Evolutionary conservation across 1,140 invertebrate species (phyloP).

Genomic region (Catajapyx aquilonaris): DNA sequence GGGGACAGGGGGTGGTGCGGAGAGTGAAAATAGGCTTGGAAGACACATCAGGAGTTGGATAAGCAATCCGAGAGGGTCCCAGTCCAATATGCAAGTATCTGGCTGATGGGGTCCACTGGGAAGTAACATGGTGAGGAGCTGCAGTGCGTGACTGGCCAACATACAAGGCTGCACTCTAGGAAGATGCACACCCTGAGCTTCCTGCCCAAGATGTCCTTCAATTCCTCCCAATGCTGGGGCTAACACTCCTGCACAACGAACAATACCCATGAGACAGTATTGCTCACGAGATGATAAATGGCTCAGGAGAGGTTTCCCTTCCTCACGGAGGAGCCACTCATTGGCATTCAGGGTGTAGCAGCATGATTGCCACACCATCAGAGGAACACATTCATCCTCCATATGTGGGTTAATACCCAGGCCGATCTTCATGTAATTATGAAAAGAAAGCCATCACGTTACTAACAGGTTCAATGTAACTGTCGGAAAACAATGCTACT

Average conservation of each 20-base stretch:
- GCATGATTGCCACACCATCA: conserved; percentile 55
- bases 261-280: conserved; percentile 52
- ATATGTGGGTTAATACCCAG: conserved; percentile 32
- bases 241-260: conserved; percentile 19
- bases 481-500: too few species aligned
- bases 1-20: conserved; percentile 24
- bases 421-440: conserved; percentile 30
- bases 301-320: conserved; percentile 57
- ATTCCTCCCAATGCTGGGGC: conserved; percentile 15
- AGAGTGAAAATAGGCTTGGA: conserved; percentile 45
- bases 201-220: conserved; percentile 7
- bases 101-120: conserved; percentile 24
- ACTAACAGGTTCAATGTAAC: too few species aligned
- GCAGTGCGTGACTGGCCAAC: conserved; percentile 28
- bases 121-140: conserved; percentile 26
- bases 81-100: conserved; percentile 43
- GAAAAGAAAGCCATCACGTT: too few species aligned
- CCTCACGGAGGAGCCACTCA: conserved; percentile 51
- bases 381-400: conserved; percentile 34
- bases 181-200: too few species aligned
- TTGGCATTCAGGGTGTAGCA: conserved; percentile 73
- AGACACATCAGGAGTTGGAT: conserved; percentile 50
- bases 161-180: conserved; percentile 19
- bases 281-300: conserved; percentile 57
- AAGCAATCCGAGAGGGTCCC: conserved; percentile 69